A percentile compares a stretch with the other conserved stretches of the same genome.
Conservation (phyloP, 2,888 invertebrate species). For the Thyatira batis region DNA sequence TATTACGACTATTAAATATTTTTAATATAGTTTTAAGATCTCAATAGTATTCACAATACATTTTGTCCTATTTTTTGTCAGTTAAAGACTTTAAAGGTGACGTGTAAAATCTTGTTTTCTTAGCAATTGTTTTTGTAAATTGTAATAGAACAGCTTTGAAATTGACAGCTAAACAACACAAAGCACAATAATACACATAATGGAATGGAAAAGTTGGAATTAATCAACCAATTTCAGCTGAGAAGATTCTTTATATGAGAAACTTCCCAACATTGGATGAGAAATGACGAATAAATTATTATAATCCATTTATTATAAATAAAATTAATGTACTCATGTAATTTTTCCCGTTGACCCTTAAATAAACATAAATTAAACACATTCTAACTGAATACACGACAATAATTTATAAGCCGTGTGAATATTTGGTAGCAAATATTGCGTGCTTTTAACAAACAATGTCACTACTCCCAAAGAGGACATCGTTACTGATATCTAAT, state of each 20-base stretch:
- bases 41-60: no score
- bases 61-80: no score
- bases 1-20: no score
- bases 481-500: background rate
- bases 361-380: constrained; percentile 28
- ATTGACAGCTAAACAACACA: no score
- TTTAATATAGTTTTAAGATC: no score
- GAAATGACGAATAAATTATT: background rate
- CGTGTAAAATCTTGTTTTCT: no score
- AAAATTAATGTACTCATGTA: constrained; percentile 24
- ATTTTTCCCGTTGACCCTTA: constrained; percentile 37
- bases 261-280: background rate
- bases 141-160: no score
- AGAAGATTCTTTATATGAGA: background rate
- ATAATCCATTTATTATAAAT: constrained; percentile 4
- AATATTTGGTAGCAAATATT: background rate
- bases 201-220: no score
- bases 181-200: no score
- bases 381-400: constrained; percentile 39
- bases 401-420: background rate
- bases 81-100: no score
- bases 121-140: no score
- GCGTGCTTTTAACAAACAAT: background rate
- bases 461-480: background rate
- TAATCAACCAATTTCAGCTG: background rate